phyloP scores from a whole-genome alignment of 2,113 vertebrate species.

The Oreochromis tanganicae region DNA sequence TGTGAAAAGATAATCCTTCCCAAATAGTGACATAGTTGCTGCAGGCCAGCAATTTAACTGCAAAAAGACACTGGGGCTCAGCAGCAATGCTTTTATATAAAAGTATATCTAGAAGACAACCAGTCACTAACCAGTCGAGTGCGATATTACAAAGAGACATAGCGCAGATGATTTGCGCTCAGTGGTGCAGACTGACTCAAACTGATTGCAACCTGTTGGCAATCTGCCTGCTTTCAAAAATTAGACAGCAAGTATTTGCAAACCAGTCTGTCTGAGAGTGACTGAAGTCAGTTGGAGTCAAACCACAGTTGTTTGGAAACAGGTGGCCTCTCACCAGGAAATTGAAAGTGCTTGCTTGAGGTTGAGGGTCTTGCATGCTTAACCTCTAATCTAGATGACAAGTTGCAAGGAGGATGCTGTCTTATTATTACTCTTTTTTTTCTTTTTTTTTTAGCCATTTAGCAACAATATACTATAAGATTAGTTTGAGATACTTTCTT shows the following conservation, averaged over 20 bases:
- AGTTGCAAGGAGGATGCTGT: background rate
- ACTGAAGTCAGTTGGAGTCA: background rate
- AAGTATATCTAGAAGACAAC: background rate
- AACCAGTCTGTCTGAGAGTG: background rate
- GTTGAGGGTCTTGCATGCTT: background rate
- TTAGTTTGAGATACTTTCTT: background rate
- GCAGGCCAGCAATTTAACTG: background rate
- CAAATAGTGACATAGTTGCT: background rate
- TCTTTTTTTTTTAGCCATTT: background rate
- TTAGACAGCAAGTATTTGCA: background rate
- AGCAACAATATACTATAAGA: background rate
- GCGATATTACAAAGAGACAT: background rate
- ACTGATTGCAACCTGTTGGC: background rate
- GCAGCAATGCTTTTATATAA: background rate
- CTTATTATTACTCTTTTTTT: background rate
- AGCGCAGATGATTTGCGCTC: fast-evolving
- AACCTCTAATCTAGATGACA: background rate
- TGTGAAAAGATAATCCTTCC: background rate
- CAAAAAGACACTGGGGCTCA: background rate
- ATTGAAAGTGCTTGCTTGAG: background rate
- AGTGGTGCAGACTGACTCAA: background rate
- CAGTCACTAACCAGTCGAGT: background rate
- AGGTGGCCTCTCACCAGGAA: background rate
- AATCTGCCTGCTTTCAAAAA: background rate
- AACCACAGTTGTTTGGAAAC: background rate